Conservation (phyloP, 2,888 invertebrate genomes). For the Keiferia lycopersicella region DNA sequence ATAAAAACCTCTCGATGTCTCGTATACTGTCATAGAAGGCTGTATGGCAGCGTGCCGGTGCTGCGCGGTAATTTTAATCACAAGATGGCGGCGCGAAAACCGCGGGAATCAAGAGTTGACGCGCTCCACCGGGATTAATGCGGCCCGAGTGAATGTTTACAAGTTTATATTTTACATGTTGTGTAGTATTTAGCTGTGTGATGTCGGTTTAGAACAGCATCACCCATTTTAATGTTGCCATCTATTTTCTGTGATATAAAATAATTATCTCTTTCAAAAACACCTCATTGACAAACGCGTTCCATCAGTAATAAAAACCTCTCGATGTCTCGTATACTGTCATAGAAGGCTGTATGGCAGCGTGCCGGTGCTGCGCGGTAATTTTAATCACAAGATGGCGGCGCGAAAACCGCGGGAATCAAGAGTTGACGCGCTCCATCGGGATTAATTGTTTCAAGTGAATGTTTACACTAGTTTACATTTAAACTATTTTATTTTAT, state of each 20-base stretch:
- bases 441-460: not conserved
- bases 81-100: constrained; percentile 33
- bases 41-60: constrained; percentile 29
- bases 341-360: constrained; percentile 25
- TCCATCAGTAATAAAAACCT: constrained; percentile 16
- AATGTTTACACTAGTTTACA: not conserved
- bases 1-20: constrained; percentile 17
- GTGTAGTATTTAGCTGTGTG: too few species aligned
- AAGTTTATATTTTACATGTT: not conserved
- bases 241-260: too few species aligned
- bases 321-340: constrained; percentile 24
- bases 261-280: too few species aligned
- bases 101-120: constrained; percentile 7
- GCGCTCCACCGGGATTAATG: not conserved
- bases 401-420: constrained; percentile 7
- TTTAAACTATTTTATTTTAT: too few species aligned
- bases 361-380: constrained; percentile 33
- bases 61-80: constrained; percentile 36
- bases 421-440: not conserved
- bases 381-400: constrained; percentile 38
- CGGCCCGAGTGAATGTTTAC: not conserved
- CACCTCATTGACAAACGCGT: not conserved
- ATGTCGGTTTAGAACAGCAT: too few species aligned
- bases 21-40: constrained; percentile 26
- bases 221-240: too few species aligned